Conservation (phyloP, 1,140 invertebrate species). For the Aphelenchoides fujianensis region DNA sequence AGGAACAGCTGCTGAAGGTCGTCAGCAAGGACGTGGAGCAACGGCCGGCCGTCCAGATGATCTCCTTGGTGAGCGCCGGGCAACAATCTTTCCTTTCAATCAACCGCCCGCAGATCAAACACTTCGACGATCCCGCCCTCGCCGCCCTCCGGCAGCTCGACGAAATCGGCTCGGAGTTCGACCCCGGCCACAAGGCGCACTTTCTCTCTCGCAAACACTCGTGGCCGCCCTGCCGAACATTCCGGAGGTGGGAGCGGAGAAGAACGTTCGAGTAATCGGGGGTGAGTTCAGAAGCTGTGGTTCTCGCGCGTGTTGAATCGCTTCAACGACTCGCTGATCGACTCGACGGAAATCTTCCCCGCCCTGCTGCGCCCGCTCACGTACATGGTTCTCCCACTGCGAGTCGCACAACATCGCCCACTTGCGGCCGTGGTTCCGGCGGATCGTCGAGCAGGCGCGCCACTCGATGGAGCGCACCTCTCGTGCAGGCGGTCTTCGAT, state of each 20-base stretch:
- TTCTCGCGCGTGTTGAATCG: slow-evolving; percentile 51
- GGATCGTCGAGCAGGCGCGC: slow-evolving; percentile 41
- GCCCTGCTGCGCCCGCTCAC: slow-evolving; percentile 51
- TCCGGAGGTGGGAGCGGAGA: slow-evolving; percentile 40
- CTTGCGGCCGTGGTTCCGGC: slow-evolving; percentile 55
- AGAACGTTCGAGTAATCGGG: too few relatives aligned
- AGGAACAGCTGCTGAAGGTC: slow-evolving; percentile 51
- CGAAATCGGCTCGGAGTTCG: slow-evolving; percentile 58
- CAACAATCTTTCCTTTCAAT: background rate
- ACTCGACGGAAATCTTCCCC: slow-evolving; percentile 48
- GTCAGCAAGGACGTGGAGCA: slow-evolving; percentile 49
- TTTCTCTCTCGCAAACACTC: slow-evolving; percentile 55
- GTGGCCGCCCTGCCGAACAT: slow-evolving; percentile 46
- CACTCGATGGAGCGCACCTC: slow-evolving; percentile 15
- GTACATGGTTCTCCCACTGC: slow-evolving; percentile 56
- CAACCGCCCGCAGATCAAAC: slow-evolving; percentile 51
- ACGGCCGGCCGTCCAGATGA: slow-evolving; percentile 51
- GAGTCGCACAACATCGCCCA: slow-evolving; percentile 59
- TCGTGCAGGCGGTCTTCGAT: slow-evolving; percentile 36
- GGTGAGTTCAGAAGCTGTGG: slow-evolving; percentile 52
- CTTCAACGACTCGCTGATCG: slow-evolving; percentile 57
- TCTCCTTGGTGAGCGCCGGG: slow-evolving; percentile 42
- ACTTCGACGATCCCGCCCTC: slow-evolving; percentile 58
- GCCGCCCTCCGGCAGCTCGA: slow-evolving; percentile 57
- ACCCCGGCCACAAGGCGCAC: slow-evolving; percentile 52